Percentiles rank a stretch among this genome's conserved stretches.
These are phyloP conservation scores for Encarsia formosa DNA, from an alignment of 2,888 invertebrate genomes.

Conservation along the genomic window DNA sequence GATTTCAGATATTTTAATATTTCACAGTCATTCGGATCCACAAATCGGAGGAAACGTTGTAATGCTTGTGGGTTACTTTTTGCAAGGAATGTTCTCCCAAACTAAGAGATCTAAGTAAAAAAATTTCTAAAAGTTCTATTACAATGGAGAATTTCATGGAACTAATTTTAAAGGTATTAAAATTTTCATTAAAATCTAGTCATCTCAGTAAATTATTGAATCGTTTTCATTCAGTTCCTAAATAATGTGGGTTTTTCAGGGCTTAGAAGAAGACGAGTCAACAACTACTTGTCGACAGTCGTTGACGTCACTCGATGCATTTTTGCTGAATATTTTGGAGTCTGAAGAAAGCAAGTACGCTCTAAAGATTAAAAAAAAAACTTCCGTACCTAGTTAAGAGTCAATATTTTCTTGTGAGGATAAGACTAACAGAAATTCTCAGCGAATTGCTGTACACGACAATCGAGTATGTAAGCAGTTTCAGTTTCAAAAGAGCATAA, in stretches of 20 bases:
- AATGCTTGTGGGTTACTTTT: constrained; percentile 64
- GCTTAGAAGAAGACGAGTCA: constrained; percentile 69
- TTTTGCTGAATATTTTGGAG: constrained; percentile 60
- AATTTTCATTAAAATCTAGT: too few relatives aligned
- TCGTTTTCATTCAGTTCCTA: too few relatives aligned
- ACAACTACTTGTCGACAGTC: constrained; percentile 73
- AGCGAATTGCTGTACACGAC: constrained; percentile 59
- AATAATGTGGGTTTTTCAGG: too few relatives aligned
- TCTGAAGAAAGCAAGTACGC: constrained; percentile 60
- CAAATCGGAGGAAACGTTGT: constrained; percentile 73
- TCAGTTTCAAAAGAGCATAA: constrained; percentile 59
- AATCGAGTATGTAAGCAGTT: constrained; percentile 56
- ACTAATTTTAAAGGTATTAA: constrained; percentile 57
- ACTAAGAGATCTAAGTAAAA: neutral
- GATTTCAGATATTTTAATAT: constrained; percentile 67
- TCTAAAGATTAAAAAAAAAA: constrained; percentile 58
- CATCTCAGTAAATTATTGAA: too few relatives aligned
- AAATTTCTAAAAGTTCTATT: constrained; percentile 30
- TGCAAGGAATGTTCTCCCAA: constrained; percentile 41
- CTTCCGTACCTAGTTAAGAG: constrained; percentile 65
- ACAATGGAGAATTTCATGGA: constrained; percentile 54
- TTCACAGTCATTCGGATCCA: constrained; percentile 72
- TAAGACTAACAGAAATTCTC: constrained; percentile 64
- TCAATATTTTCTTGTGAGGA: constrained; percentile 82
- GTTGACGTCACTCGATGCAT: constrained; percentile 59